phyloP scores from a whole-genome alignment of 2,797 vertebrate species.

The Pempheris klunzingeri region DNA sequence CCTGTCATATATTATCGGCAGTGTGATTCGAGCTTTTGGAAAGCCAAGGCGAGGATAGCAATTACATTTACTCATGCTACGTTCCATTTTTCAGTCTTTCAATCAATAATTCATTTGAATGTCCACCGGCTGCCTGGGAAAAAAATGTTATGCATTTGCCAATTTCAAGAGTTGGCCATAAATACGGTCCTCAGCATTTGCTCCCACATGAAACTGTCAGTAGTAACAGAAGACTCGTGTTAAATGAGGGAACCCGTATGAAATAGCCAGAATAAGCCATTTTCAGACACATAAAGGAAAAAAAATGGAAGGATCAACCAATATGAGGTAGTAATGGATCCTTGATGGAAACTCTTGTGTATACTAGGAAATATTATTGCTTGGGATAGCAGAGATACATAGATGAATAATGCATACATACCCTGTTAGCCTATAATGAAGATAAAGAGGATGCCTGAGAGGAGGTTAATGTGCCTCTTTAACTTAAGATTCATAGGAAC shows the following conservation, averaged over 20 bases:
- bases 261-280: slow-evolving; percentile 67
- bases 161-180: slow-evolving; percentile 65
- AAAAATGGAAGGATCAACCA: slow-evolving; percentile 45
- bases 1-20: slow-evolving; percentile 43
- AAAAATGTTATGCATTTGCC: slow-evolving; percentile 57
- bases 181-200: slow-evolving; percentile 63
- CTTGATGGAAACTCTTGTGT: slow-evolving; percentile 56
- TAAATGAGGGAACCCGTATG: slow-evolving; percentile 49
- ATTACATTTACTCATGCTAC: slow-evolving; percentile 66
- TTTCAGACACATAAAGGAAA: slow-evolving; percentile 53
- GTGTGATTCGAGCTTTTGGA: slow-evolving; percentile 54
- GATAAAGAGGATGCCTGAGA: slow-evolving; percentile 66
- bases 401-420: slow-evolving; percentile 75
- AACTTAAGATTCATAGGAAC: slow-evolving; percentile 73
- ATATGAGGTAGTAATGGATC: slow-evolving; percentile 36
- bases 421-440: slow-evolving; percentile 74
- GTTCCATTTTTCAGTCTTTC: slow-evolving; percentile 60
- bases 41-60: slow-evolving; percentile 55
- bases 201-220: slow-evolving; percentile 61
- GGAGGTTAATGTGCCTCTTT: slow-evolving; percentile 79
- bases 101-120: slow-evolving; percentile 79
- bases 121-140: slow-evolving; percentile 56
- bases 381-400: slow-evolving; percentile 56
- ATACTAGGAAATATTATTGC: slow-evolving; percentile 62
- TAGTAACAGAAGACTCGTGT: slow-evolving; percentile 48